phyloP scores from a whole-genome alignment of 1,140 invertebrate genomes.

The Heliconius hewitsoni region DNA sequence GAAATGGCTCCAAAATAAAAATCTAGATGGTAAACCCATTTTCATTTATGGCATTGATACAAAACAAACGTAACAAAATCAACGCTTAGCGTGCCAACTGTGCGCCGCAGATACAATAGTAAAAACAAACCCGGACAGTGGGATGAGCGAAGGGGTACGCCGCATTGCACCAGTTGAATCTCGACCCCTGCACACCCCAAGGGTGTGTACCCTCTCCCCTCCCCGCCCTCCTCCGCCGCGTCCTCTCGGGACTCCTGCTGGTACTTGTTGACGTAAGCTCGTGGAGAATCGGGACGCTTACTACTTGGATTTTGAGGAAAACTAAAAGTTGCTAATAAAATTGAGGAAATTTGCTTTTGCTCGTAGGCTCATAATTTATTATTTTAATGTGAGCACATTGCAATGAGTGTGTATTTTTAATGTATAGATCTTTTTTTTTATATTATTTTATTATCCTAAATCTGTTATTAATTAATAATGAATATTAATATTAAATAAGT shows the following conservation, averaged over 20 bases:
- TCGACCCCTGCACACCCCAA: constrained; percentile 55
- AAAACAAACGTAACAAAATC: constrained; percentile 69
- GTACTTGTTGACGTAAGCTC: constrained; percentile 64
- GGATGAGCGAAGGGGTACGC: constrained; percentile 65
- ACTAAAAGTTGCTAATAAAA: not conserved
- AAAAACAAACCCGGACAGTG: constrained; percentile 65
- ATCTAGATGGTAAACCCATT: constrained; percentile 44
- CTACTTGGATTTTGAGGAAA: constrained; percentile 52
- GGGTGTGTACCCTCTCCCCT: constrained; percentile 19
- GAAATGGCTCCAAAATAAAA: constrained; percentile 38
- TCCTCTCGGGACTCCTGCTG: constrained; percentile 39
- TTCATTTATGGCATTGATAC: constrained; percentile 57
- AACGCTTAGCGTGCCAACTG: constrained; percentile 65
- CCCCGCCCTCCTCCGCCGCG: constrained; percentile 21
- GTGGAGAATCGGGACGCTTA: constrained; percentile 52
- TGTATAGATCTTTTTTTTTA: not conserved
- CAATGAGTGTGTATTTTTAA: not conserved
- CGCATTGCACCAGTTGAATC: constrained; percentile 80
- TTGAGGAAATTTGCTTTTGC: not conserved
- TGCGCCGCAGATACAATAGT: constrained; percentile 62
- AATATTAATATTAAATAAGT: no score
- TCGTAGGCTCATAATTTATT: not conserved
- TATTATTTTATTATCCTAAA: not conserved
- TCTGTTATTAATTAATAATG: not conserved
- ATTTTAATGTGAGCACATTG: not conserved